phyloP scores from a whole-genome alignment of 2,113 vertebrate species.

The Illadopsis cleaveri region DNA sequence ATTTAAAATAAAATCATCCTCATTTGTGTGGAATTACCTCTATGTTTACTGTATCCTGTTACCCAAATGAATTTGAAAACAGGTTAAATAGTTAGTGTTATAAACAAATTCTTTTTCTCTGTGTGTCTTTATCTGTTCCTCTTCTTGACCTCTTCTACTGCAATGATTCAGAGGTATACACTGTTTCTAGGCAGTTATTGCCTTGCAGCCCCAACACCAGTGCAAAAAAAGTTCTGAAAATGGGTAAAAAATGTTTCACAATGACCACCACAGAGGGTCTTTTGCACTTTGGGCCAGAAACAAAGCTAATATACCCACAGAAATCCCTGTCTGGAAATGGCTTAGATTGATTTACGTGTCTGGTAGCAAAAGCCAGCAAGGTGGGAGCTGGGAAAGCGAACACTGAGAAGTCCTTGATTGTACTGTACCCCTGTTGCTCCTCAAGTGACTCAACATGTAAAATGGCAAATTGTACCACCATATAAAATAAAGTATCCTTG shows the following conservation, averaged over 20 bases:
- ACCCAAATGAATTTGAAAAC: background rate
- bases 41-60: background rate
- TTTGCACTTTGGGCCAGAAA: background rate
- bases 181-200: background rate
- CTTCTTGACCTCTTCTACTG: background rate
- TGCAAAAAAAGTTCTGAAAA: background rate
- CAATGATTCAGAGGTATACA: background rate
- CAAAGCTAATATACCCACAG: background rate
- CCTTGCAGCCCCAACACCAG: background rate
- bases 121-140: background rate
- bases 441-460: background rate
- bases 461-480: background rate
- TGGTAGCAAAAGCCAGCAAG: background rate
- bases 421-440: background rate
- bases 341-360: background rate
- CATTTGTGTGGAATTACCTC: background rate
- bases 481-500: background rate
- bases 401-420: background rate
- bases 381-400: background rate
- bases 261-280: background rate
- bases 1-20: background rate
- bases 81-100: background rate
- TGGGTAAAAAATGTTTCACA: background rate
- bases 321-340: background rate
- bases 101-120: background rate